Base-by-base conservation (phyloP, 2,797 vertebrate genomes). In the Melanotaenia nigrans region DNA sequence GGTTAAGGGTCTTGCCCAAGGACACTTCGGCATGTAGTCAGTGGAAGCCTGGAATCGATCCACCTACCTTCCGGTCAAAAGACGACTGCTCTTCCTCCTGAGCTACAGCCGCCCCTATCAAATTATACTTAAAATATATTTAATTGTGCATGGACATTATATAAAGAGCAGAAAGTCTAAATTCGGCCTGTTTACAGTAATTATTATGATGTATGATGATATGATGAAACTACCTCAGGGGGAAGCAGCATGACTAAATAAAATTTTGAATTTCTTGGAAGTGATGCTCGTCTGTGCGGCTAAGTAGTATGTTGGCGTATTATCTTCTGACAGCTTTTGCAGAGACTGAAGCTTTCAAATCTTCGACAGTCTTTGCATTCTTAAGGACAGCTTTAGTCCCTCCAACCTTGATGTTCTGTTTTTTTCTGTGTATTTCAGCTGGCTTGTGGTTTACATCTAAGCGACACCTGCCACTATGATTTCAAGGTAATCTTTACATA, bases 361-460 rank as follows among this genome's bases (percentile, higher is more conserved):
- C 61, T 71, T 75, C 71, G 82, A 81, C 83, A 86, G 40, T 76
- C 68, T 77, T 68, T 85, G 65, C 74, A 57, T 81, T 88, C 59
- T 75, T 24, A 2, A 61, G 68, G 36, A 25, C 60, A 64, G 30
- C 25, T 65, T 71, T 61, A 64, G 47, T 83, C 66, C 49, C 45
- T 77, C 45, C 84, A 55, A 84, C 70, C 62, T 66, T 32, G 25
- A 28, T 70, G 9, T 68, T 36, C 4, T 77, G 56, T 82, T 38
- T 80, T 65, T 59, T 36, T 81, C 12, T 84, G 22, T 87, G 71
- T 84, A 72, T 91, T 89, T 78, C 82, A 89, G 84, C 42, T 11
- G 1, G n/a, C 30, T 61, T 58, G 30, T 18, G 7, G 54, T 58
- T 79, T 61, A 12, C 71, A 36, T 60, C 68, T 61, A 30, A 78